These are phyloP conservation scores for Struthidea cinerea DNA, from an alignment of 2,113 vertebrate species.

Conservation along the genomic window DNA sequence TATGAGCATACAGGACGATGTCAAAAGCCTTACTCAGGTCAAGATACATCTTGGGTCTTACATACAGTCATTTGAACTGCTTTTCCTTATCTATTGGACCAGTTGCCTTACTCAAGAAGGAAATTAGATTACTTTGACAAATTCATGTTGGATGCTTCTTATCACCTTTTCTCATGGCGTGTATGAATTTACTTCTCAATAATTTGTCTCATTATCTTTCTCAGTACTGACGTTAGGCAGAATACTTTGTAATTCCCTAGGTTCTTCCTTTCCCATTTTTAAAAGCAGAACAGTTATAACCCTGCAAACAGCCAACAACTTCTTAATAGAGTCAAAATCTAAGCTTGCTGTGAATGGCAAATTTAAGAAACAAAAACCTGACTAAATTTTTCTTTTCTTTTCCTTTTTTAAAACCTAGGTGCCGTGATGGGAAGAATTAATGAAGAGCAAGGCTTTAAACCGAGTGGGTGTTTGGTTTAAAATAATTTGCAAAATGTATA, in stretches of 20 bases:
- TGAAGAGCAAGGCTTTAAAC: not conserved
- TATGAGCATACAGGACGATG: not conserved
- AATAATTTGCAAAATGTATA: not conserved
- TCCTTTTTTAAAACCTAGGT: not conserved
- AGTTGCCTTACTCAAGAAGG: not conserved
- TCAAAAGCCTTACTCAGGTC: not conserved
- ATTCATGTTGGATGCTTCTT: not conserved
- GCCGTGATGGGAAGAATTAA: not conserved
- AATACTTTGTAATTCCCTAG: not conserved
- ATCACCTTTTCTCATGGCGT: not conserved
- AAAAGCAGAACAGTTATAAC: not conserved
- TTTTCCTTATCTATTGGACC: not conserved
- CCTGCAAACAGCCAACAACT: not conserved
- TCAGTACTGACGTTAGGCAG: not conserved
- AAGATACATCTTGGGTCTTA: not conserved
- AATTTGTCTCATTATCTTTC: not conserved
- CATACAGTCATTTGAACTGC: not conserved
- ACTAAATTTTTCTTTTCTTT: not conserved
- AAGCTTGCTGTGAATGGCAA: not conserved
- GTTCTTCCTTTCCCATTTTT: not conserved
- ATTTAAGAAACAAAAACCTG: not conserved
- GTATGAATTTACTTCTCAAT: not conserved
- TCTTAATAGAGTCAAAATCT: not conserved
- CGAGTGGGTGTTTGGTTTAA: rapidly evolving
- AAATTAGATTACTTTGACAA: constrained; percentile 1